Conservation (phyloP, 2,797 vertebrate genomes). For the Mycteria americana region DNA sequence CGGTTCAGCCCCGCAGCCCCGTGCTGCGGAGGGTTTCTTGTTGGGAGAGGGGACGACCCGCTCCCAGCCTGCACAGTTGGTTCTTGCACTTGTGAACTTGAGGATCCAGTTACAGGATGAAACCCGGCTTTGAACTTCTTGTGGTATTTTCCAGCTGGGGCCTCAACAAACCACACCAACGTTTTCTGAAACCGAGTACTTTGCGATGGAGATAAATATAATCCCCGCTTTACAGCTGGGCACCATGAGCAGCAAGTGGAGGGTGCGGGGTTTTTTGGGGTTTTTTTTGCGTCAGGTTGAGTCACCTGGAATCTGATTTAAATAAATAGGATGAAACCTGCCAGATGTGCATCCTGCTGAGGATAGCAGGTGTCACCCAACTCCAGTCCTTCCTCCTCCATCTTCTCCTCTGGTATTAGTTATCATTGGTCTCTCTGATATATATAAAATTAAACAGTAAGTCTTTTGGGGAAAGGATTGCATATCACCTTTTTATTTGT, state of each 20-base stretch:
- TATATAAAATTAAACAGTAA: neutral
- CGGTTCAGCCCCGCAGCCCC: neutral
- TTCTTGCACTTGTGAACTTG: conserved; percentile 52
- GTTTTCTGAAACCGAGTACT: neutral
- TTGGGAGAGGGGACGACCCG: neutral
- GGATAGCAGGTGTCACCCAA: neutral
- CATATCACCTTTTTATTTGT: neutral
- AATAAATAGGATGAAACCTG: neutral
- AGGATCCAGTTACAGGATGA: conserved; percentile 51
- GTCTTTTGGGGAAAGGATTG: neutral
- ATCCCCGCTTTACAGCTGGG: neutral
- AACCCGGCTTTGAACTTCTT: conserved; percentile 45
- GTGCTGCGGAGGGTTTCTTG: fast-evolving
- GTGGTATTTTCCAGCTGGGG: conserved; percentile 55
- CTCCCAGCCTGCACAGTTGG: conserved; percentile 38
- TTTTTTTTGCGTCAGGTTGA: neutral
- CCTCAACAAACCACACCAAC: neutral
- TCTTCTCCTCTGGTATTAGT: neutral
- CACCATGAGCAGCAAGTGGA: neutral
- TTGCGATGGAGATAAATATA: neutral
- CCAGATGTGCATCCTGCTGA: neutral
- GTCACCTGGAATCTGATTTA: neutral
- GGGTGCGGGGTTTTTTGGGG: neutral
- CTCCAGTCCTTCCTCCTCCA: neutral
- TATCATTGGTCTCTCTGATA: neutral